Conservation (phyloP, 2,888 invertebrate species). For the Cremastinae sp. region DNA sequence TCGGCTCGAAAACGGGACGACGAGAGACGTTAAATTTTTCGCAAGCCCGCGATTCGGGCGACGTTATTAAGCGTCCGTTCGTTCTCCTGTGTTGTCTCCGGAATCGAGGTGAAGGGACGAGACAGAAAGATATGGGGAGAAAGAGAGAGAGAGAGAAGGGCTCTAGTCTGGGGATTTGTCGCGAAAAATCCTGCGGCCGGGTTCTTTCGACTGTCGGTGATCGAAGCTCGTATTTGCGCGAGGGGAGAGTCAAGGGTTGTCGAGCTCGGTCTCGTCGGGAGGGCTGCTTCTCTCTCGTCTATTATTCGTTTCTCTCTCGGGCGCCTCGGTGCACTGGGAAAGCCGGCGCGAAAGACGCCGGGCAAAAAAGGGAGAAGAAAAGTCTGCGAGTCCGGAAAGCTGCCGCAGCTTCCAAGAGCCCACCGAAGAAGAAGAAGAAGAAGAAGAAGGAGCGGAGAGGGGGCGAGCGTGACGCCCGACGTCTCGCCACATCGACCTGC, state of each 20-base stretch:
- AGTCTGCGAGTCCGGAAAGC: conserved; percentile 25
- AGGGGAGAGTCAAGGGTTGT: neutral
- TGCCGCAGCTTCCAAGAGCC: conserved; percentile 21
- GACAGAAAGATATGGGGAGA: too few relatives aligned
- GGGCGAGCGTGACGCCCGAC: conserved; percentile 79
- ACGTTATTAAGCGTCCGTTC: too few relatives aligned
- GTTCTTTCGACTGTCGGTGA: neutral
- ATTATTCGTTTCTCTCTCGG: conserved; percentile 5
- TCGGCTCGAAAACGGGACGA: neutral
- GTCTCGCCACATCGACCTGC: conserved; percentile 80
- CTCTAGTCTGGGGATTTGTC: neutral
- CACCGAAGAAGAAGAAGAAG: neutral
- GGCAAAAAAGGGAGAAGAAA: neutral
- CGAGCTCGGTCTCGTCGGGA: conserved; percentile 23
- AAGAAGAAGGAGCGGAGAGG: conserved; percentile 59
- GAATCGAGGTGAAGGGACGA: too few relatives aligned
- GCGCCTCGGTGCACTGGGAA: conserved; percentile 7
- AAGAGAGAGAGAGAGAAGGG: conserved; percentile 12
- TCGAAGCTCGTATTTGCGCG: conserved; percentile 18
- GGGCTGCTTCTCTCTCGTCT: neutral
- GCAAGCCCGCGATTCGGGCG: too few relatives aligned
- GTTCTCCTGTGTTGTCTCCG: too few relatives aligned
- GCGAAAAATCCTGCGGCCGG: neutral
- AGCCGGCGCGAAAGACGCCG: neutral
- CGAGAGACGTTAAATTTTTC: too few relatives aligned